Evolutionary conservation across 1,140 invertebrate species (phyloP), one percentile per base, ranked within the genome.

Genomic region (Drosophila mayri): DNA sequence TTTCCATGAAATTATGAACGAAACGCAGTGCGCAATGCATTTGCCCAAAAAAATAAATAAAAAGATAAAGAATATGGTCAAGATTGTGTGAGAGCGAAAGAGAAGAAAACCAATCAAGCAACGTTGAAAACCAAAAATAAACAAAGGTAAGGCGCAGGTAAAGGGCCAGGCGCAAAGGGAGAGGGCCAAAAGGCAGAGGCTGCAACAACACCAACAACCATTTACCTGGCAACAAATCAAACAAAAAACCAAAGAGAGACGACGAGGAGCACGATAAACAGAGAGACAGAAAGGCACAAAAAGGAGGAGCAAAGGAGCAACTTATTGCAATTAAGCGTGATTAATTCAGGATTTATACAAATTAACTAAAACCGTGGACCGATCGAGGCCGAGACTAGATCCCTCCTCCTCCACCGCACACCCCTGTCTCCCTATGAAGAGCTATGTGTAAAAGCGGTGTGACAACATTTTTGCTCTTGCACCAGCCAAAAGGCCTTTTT

Each of bases 1-100:
- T 86, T 90, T 90, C 81, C 80, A 84, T 87, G 84, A 87, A 87
- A 88, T 87, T 87, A 88, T 87, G 84, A 87, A 88, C 84, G 84
- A 87, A 87, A 84, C 71, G 81, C 70, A 83, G 65, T 57, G 72
- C 61, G 81, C 80, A 81, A 52, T 88, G 84, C 84, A 84, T 79
- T 87, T 80, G 80, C 66, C 80, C 84, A 87, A 75, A 54, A 54
- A 50, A 54, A 37, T 70, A 87, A 68, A 16, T 4, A 43, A 28
- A 18, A 71, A 90, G 85, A 88, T 88, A 88, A 88, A 75, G 76
- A 72, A 83, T 68, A 76, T 60, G 55, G 63, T 44, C 65, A 71
- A 68, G 63, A 65, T 47, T 47, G 50, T 32, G 20, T 57, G 18
- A 43, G 40, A 78, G 54, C 54, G 55, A 65, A 52, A 37, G 44